Conservation (phyloP, 2,797 vertebrate genomes). For the Sebastes itinus region DNA sequence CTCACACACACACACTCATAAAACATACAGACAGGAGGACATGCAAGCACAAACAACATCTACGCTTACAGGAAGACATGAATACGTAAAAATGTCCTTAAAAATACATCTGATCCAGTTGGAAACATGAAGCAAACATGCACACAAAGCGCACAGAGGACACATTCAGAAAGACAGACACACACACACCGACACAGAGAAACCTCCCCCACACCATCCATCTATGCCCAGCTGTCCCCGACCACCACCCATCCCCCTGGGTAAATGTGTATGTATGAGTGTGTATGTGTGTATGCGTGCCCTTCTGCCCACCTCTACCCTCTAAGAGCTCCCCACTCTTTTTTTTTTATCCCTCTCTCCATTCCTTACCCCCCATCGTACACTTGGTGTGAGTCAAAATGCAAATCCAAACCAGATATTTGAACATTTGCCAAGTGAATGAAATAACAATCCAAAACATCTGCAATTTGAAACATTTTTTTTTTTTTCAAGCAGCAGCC, state of each 20-base stretch:
- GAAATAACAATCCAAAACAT: not conserved
- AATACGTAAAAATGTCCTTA: slow-evolving; percentile 20
- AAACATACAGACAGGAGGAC: slow-evolving; percentile 10
- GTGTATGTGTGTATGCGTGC: slow-evolving; percentile 10
- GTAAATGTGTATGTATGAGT: slow-evolving; percentile 14
- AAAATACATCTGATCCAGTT: slow-evolving; percentile 11
- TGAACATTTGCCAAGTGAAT: slow-evolving; percentile 2
- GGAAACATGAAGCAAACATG: not conserved
- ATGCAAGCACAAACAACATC: slow-evolving; percentile 26
- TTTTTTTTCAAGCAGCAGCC: not conserved
- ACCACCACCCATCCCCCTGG: slow-evolving; percentile 59
- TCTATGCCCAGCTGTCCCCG: slow-evolving; percentile 69
- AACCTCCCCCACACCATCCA: slow-evolving; percentile 64
- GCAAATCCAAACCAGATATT: slow-evolving; percentile 29
- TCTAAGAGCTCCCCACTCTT: not conserved
- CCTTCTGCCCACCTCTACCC: slow-evolving; percentile 64
- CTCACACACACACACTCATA: not conserved
- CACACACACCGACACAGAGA: slow-evolving; percentile 19
- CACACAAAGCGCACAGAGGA: slow-evolving; percentile 30
- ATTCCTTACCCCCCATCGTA: not conserved
- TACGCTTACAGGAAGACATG: not conserved
- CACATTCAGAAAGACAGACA: slow-evolving; percentile 17
- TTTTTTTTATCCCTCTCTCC: not conserved
- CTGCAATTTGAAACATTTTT: not conserved
- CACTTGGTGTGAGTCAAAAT: slow-evolving; percentile 6